phyloP scores from a whole-genome alignment of 2,113 vertebrate genomes.

The Pomatorhinus ruficollis region DNA sequence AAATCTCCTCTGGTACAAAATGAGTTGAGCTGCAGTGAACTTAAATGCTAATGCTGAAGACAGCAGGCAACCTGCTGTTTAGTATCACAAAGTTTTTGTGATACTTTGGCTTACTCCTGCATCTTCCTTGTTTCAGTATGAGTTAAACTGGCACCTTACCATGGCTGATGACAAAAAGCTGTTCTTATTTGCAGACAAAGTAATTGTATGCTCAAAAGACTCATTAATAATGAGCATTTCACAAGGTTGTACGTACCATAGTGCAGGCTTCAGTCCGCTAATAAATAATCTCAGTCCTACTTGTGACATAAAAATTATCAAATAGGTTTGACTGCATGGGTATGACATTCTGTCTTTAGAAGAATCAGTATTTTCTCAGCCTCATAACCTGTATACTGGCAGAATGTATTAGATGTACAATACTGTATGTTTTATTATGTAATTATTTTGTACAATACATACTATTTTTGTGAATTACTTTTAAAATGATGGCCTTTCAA shows the following conservation, averaged over 20 bases:
- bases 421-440: neutral
- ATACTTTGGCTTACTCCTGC: slow-evolving; percentile 39
- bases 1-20: slow-evolving; percentile 76
- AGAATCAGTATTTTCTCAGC: neutral
- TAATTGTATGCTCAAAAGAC: neutral
- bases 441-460: neutral
- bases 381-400: neutral
- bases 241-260: neutral
- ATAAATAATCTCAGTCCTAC: neutral
- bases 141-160: slow-evolving; percentile 40
- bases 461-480: neutral
- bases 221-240: neutral
- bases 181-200: slow-evolving; percentile 50
- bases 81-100: slow-evolving; percentile 69
- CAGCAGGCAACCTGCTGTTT: slow-evolving; percentile 76
- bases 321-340: neutral
- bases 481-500: neutral
- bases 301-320: neutral
- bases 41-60: slow-evolving; percentile 77
- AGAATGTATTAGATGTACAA: neutral
- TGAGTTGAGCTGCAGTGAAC: slow-evolving; percentile 73
- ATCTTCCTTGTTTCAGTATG: slow-evolving; percentile 9
- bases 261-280: neutral
- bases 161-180: slow-evolving; percentile 27
- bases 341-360: neutral